phyloP scores from a whole-genome alignment of 2,888 invertebrate species.

The Chromoteleia sp. region DNA sequence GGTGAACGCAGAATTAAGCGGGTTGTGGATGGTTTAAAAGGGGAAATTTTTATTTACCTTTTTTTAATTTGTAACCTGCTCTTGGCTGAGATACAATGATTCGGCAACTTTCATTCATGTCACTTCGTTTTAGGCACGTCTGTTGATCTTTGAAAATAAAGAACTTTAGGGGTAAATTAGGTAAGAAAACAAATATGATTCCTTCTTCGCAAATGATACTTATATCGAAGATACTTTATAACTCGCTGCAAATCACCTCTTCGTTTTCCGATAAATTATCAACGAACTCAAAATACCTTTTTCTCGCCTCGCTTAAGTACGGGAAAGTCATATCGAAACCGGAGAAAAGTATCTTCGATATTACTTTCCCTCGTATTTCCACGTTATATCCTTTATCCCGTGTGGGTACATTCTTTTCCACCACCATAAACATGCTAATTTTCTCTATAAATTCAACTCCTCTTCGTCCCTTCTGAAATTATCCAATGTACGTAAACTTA shows the following conservation, averaged over 20 bases:
- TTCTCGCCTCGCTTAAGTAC: conserved; percentile 11
- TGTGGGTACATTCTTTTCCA: conserved; percentile 39
- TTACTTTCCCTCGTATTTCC: conserved; percentile 48
- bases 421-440: conserved; percentile 59
- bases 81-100: too few species aligned
- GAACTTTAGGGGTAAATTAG: neutral
- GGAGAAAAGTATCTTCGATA: conserved; percentile 49
- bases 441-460: conserved; percentile 34
- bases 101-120: too few species aligned
- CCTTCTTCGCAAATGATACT: neutral
- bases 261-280: conserved; percentile 34
- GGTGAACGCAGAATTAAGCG: too few species aligned
- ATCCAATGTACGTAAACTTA: conserved; percentile 16
- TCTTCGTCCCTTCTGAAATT: conserved; percentile 4
- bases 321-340: conserved; percentile 38
- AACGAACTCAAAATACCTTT: conserved; percentile 28
- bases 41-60: too few species aligned
- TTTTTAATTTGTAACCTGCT: too few species aligned
- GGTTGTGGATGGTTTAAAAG: too few species aligned
- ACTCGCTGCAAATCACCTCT: conserved; percentile 6
- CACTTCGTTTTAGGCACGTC: conserved; percentile 1
- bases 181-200: neutral
- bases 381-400: conserved; percentile 32
- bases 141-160: neutral
- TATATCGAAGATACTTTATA: neutral